Evolutionary conservation across 2,888 invertebrate species (phyloP), one percentile per base, ranked within the genome.

Genomic region (Athetis lepigone): DNA sequence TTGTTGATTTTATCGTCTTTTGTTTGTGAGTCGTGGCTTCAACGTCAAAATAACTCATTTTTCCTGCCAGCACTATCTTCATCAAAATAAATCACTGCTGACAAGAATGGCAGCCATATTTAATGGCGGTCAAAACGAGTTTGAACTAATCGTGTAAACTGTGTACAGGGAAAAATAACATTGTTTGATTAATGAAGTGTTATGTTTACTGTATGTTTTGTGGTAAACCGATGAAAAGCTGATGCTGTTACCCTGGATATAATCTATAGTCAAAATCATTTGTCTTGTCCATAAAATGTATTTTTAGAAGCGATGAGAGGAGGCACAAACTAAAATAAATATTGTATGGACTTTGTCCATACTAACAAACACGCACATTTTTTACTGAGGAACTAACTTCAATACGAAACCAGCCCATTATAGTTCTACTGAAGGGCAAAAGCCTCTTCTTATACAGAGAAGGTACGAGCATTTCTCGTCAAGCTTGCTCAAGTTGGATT

Each of bases 11-110:
- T 52, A 58, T 66, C 37, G 42, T 47, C 27, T 46, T 51, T 57
- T 49, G 39, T 45, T 54, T 70, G 40, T 39, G 23, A 42, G 42
- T 42, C 57, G 11, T 27, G 57, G 33, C 40, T 37, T 61, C 1
- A 2, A 40, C 18, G 21, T 45, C 33, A 54, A 43, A 37, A 25
- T 57, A 37, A 19, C n/a, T 21, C 7, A 23, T 45, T 51, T 63
- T 75, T 70, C n/a, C n/a, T 47, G 4, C 36, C 42, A 55, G 37
- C n/a, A 2, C 43, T 66, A 70, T 65, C 51, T 60, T 42, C 47
- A 66, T 70, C 52, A 33, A 51, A 67, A 47, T 76, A 62, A 71
- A 74, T 71, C 72, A 71, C 21, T 40, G 19, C 49, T 59, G 72
- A 59, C 73, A 71, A 57, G 13, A 40, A 51, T 59, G 36, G 27